Evolutionary conservation across 2,888 invertebrate genomes (phyloP).

Genomic region (Lycia hirtaria): DNA sequence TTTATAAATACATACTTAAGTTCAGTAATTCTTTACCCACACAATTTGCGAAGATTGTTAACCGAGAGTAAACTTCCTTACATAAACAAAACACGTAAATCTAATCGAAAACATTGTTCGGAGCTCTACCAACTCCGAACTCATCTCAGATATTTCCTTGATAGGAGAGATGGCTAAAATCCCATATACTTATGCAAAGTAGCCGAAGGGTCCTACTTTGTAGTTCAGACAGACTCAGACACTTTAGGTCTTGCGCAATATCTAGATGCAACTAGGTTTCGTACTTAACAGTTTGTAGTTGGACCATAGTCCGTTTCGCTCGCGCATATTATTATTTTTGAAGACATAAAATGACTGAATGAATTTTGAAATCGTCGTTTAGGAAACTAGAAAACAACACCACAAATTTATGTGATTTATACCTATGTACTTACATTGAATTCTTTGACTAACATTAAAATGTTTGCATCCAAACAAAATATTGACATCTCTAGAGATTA

Average conservation of each 20-base stretch:
- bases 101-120: conserved; percentile 37
- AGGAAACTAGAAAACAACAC: too few species aligned
- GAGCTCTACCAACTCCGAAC: conserved; percentile 28
- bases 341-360: too few species aligned
- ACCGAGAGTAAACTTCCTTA: conserved; percentile 15
- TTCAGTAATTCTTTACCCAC: not conserved
- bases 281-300: conserved; percentile 18
- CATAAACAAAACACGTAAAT: conserved; percentile 38
- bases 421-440: too few species aligned
- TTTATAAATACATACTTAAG: not conserved
- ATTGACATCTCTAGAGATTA: too few species aligned
- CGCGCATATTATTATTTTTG: too few species aligned
- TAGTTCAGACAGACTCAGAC: conserved; percentile 13
- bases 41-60: conserved; percentile 11
- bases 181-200: conserved; percentile 32
- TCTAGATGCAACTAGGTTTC: conserved; percentile 33
- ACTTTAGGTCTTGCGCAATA: conserved; percentile 1
- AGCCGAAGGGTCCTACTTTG: conserved; percentile 21
- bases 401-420: too few species aligned
- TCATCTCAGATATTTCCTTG: conserved; percentile 36
- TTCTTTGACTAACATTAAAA: too few species aligned
- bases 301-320: too few species aligned
- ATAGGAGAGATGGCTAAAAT: conserved; percentile 26
- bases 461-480: too few species aligned
- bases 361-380: too few species aligned